These are phyloP conservation scores for Zoroaster sp. DNA, from an alignment of 53 echinoderm and acorn worm species.

Conservation along the genomic window DNA sequence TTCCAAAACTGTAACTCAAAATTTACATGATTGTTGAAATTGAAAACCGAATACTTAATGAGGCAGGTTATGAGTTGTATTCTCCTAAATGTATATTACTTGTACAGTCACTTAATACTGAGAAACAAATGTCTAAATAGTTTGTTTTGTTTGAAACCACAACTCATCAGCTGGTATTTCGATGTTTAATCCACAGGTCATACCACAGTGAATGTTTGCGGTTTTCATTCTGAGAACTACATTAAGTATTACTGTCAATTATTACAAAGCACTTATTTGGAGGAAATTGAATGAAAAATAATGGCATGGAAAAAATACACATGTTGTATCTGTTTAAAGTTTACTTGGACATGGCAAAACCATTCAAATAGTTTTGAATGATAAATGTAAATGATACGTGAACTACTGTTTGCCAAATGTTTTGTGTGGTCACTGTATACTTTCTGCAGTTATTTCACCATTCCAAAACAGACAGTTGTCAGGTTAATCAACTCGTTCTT, in stretches of 20 bases:
- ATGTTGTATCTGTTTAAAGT: background rate
- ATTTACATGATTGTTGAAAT: slow-evolving; percentile 1
- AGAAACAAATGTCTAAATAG: too few relatives aligned
- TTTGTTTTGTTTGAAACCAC: too few relatives aligned
- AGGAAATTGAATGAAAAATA: background rate
- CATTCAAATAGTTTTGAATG: background rate
- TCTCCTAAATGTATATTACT: background rate
- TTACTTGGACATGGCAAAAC: background rate
- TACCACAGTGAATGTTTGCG: too few relatives aligned
- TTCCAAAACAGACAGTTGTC: too few relatives aligned
- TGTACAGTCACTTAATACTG: background rate
- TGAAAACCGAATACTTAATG: background rate
- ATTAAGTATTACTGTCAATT: background rate
- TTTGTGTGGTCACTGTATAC: too few relatives aligned
- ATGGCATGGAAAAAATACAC: background rate
- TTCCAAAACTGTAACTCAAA: background rate
- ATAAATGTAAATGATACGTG: background rate
- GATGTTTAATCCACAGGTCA: too few relatives aligned
- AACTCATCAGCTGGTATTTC: too few relatives aligned
- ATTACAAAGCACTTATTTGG: background rate
- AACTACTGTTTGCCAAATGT: background rate
- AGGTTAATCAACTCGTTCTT: too few relatives aligned
- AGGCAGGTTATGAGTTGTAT: background rate
- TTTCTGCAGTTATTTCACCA: too few relatives aligned
- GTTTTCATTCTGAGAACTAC: too few relatives aligned